Base-by-base conservation (phyloP, 2,888 invertebrate genomes). In the Melikaiella ostensackeni region DNA sequence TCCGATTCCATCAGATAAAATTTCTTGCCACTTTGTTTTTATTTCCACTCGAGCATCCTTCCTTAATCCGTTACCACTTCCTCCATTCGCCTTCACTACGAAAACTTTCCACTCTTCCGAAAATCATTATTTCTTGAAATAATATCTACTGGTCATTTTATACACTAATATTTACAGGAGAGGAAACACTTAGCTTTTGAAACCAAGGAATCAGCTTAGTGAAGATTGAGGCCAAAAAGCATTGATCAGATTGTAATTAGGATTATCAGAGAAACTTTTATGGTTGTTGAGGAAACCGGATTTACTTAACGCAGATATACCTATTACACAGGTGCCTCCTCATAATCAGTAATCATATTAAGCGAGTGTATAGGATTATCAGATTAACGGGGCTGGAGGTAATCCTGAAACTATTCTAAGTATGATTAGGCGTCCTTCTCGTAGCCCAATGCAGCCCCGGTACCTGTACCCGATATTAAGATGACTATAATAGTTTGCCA, bases 391-490 rank as follows among this genome's bases (percentile, higher is more conserved):
- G 89, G 89, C 88, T 88, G 86, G 88, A 88, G 88, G 89, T 91
- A 91, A 91, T 91, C 91, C 91, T 87, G 90, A 90, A 91, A 91
- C 91, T 91, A 90, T 91, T 91, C 91, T 90, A 91, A 91, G 91
- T 91, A 91, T 91, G 91, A 91, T 91, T 91, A 91, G 91, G 89
- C 90, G 88, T 90, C 89, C 87, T 89, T 88, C 90, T 89, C 88
- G 85, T 84, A 86, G 86, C 86, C 86, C 85, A 88, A 88, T 89
- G 88, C 87, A 84, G 86, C 83, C 64, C 77, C 70, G 61, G 77
- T 76, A 77, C 75, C 74, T 50, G 64, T 57, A 76, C 80, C 77
- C 61, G 75, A 82, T 80, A 82, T 91, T 89, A 90, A 90, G 90
- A 90, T 87, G 90, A 89, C 89, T 90, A 91, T 91, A 90, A 91